These are phyloP conservation scores for Aleiodes sp. DNA, from an alignment of 1,140 invertebrate genomes.

Conservation along the genomic window DNA sequence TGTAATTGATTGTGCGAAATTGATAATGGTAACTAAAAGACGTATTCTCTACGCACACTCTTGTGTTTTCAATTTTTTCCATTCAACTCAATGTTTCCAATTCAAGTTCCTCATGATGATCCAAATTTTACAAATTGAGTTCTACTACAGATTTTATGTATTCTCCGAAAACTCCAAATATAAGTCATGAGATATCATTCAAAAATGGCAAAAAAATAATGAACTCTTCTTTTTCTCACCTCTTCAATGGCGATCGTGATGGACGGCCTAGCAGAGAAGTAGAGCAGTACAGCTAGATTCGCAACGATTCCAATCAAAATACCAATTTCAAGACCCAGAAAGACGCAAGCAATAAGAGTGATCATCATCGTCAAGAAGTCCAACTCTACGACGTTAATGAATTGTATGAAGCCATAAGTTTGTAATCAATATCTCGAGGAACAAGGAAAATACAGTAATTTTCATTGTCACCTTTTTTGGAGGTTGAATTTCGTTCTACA, in stretches of 20 bases:
- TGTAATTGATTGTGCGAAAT: too few species aligned
- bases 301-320: conserved; percentile 74
- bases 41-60: too few species aligned
- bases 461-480: too few species aligned
- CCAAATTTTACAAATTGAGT: too few species aligned
- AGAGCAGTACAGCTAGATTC: conserved; percentile 72
- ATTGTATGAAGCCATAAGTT: background rate
- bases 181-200: background rate
- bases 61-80: too few species aligned
- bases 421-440: background rate
- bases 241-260: conserved; percentile 57
- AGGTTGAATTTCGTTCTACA: too few species aligned
- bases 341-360: conserved; percentile 70
- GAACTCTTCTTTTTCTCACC: conserved; percentile 43
- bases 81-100: too few species aligned
- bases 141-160: too few species aligned
- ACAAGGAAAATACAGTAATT: background rate
- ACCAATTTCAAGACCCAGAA: conserved; percentile 76
- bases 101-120: too few species aligned
- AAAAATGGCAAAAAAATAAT: too few species aligned
- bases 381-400: conserved; percentile 60
- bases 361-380: conserved; percentile 71
- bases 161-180: too few species aligned
- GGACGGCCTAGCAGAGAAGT: conserved; percentile 70
- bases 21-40: too few species aligned